Evolutionary conservation across 2,888 invertebrate genomes (phyloP).

Genomic region (Criorhina ranunculi): DNA sequence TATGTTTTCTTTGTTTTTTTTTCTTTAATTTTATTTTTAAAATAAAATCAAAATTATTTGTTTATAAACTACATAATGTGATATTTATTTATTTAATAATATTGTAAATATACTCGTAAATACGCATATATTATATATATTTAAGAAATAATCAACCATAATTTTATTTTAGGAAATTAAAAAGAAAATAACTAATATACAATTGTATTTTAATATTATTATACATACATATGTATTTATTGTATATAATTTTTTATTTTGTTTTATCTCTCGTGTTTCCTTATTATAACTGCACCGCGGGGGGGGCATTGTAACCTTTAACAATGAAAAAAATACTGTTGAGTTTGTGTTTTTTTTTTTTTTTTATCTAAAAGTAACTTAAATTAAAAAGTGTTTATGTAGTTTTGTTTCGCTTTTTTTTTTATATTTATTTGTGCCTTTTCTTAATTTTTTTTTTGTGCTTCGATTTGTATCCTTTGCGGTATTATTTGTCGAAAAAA

Average conservation of each 20-base stretch:
- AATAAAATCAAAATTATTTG: constrained; percentile 51
- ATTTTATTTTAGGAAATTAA: constrained; percentile 28
- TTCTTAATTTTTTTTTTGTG: not conserved
- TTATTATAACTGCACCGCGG: constrained; percentile 36
- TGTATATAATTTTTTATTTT: not conserved
- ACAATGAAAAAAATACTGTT: constrained; percentile 67
- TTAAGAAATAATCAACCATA: constrained; percentile 58
- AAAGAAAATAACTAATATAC: constrained; percentile 34
- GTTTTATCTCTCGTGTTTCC: constrained; percentile 14
- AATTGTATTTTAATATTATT: constrained; percentile 20
- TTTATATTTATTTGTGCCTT: constrained; percentile 13
- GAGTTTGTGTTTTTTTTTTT: constrained; percentile 42
- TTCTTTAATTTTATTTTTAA: constrained; percentile 55
- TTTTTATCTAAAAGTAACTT: constrained; percentile 41
- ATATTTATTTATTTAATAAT: constrained; percentile 4
- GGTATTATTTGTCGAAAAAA: not conserved
- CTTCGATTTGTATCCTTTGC: constrained; percentile 5
- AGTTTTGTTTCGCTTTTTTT: not conserved
- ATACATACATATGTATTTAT: constrained; percentile 6
- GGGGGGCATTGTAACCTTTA: constrained; percentile 35
- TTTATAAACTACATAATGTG: constrained; percentile 12
- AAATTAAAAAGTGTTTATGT: constrained; percentile 24
- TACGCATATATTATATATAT: constrained; percentile 7
- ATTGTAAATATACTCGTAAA: constrained; percentile 30
- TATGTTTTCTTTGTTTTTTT: not conserved